phyloP scores from a whole-genome alignment of 1,140 invertebrate genomes.

The Halictus rubicundus region DNA sequence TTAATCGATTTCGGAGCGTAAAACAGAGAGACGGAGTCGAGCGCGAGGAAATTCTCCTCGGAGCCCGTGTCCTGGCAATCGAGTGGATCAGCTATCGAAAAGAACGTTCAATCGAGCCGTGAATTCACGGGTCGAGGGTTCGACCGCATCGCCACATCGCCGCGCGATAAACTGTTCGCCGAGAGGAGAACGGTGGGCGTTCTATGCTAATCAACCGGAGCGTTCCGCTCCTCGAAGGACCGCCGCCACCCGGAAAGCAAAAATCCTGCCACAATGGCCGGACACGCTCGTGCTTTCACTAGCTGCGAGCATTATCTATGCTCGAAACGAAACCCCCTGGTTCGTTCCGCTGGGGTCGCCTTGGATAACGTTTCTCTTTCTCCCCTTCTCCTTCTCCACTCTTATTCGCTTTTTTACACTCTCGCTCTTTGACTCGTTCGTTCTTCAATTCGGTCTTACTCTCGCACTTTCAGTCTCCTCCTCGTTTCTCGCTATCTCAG shows the following conservation, averaged over 20 bases:
- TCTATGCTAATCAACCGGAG: conserved; percentile 57
- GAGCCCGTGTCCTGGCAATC: conserved; percentile 5
- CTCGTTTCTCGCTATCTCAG: no score
- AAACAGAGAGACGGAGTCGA: no score
- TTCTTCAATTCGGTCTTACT: no score
- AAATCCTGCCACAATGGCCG: conserved; percentile 25
- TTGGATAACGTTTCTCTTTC: no score
- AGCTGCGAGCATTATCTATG: conserved; percentile 19
- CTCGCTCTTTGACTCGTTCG: no score
- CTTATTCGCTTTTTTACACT: no score
- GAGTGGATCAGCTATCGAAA: not conserved
- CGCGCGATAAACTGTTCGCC: conserved; percentile 32
- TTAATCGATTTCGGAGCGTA: no score
- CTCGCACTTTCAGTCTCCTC: no score
- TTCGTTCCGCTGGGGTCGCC: not conserved
- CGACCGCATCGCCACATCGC: conserved; percentile 1
- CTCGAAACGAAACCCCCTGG: conserved; percentile 17
- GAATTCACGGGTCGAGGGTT: conserved; percentile 34
- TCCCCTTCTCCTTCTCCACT: no score
- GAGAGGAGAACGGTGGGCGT: conserved; percentile 56
- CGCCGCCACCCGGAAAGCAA: conserved; percentile 4
- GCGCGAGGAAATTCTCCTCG: no score
- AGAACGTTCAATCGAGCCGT: conserved; percentile 25
- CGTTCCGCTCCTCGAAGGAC: conserved; percentile 27
- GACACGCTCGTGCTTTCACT: conserved; percentile 35